Base-by-base conservation (phyloP, 2,113 vertebrate genomes). In the Pavo muticus region DNA sequence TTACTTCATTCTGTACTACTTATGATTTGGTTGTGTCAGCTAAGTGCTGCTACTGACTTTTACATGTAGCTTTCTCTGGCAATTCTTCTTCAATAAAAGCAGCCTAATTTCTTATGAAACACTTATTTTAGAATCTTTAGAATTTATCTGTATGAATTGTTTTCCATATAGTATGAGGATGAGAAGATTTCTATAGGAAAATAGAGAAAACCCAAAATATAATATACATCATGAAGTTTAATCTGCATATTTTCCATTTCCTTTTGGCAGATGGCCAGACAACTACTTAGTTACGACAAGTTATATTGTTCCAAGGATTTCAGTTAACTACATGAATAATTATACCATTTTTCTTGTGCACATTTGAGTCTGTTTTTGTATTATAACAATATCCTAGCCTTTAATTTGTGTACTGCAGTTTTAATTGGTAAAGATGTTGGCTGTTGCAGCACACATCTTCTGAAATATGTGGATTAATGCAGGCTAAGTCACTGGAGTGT, bases 251-350 rank as follows among this genome's bases (percentile, higher is more conserved):
- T 78, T 60, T 90, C 50, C 7, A 32, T 71, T 90, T 85, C 59
- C 17, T 73, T 54, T 73, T 91, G 79, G 79, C 44, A 69, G 50
- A 48, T n/a, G 57, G 24, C 20, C 88, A 88, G 35, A 24, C 39
- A 95, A 9, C 9, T 30, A 61, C 32, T 81, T 90, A 63, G 27
- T 67, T 67, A 21, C 5, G 44, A 47, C 50, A 72, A 61, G 24
- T 68, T 81, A 32, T 10, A 35, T 75, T 91, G 64, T 81, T 88
- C 70, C 18, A 69, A 67, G 30, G 15, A 19, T 90, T 94, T 88
- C 70, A 73, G 25, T 94, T 87, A 92, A 65, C n/a, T 84, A 16
- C 63, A n/a, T 79, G 44, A 88, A 88, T 88, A 79, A 87, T 90
- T 70, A 30, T 40, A 70, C 12, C 5, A 11, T 50, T 88, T 86